Evolutionary conservation across 2,797 vertebrate genomes (phyloP).

Genomic region (Vireo griseus): DNA sequence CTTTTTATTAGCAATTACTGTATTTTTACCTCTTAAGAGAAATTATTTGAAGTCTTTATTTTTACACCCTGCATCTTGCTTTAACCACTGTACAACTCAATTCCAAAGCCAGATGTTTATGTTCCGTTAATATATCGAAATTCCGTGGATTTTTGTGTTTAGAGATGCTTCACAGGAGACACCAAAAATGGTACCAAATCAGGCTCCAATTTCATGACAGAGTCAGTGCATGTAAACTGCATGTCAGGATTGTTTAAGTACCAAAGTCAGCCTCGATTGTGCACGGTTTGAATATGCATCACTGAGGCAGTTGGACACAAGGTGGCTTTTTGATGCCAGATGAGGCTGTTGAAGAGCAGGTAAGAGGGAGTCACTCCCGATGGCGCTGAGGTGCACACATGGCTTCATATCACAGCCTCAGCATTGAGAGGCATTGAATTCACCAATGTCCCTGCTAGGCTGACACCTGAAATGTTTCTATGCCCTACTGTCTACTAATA

Average conservation of each 20-base stretch:
- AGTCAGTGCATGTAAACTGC: neutral
- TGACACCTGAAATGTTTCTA: neutral
- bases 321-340: neutral
- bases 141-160: neutral
- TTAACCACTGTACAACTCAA: neutral
- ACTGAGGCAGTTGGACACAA: neutral
- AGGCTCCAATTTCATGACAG: neutral
- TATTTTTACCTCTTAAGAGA: neutral
- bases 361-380: rapidly evolving
- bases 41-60: neutral
- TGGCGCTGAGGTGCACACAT: rapidly evolving
- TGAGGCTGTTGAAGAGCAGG: neutral
- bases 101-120: neutral
- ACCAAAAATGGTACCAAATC: neutral
- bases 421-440: neutral
- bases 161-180: neutral
- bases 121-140: neutral
- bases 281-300: neutral
- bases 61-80: neutral
- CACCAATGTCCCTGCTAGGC: neutral
- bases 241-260: neutral
- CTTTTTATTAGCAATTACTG: neutral
- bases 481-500: neutral
- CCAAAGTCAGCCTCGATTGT: neutral
- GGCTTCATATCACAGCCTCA: neutral